These are phyloP conservation scores for Ophraella communa DNA, from an alignment of 2,888 invertebrate genomes.

Conservation along the genomic window DNA sequence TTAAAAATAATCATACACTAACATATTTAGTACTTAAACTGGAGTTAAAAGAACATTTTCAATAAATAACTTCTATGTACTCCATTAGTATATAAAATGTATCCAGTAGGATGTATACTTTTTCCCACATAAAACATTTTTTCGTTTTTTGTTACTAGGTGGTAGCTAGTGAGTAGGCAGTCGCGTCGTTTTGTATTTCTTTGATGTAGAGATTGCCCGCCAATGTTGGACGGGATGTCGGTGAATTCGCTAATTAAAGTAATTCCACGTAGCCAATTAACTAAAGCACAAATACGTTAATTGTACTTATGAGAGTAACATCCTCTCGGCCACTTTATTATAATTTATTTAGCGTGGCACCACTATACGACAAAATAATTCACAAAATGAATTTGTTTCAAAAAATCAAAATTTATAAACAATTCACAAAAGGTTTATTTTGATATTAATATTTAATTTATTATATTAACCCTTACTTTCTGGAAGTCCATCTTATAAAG, in stretches of 20 bases:
- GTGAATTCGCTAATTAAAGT: slow-evolving; percentile 39
- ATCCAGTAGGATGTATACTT: background rate
- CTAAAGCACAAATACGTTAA: slow-evolving; percentile 36
- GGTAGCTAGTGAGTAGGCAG: background rate
- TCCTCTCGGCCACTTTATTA: slow-evolving; percentile 10
- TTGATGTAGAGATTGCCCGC: background rate
- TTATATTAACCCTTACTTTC: no score
- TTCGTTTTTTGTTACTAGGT: background rate
- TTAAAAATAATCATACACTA: no score
- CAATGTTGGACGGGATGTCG: slow-evolving; percentile 10
- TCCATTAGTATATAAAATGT: background rate
- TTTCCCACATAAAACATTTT: background rate
- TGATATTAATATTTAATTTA: no score
- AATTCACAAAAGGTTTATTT: no score
- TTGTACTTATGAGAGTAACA: slow-evolving; percentile 30
- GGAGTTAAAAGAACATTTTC: no score
- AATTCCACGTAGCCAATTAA: slow-evolving; percentile 39
- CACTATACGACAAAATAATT: no score
- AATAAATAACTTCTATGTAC: no score
- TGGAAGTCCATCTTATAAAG: no score
- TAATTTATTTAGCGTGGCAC: no score
- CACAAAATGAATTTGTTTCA: no score
- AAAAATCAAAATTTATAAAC: no score
- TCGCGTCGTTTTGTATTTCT: slow-evolving; percentile 2
- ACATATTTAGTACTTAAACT: no score